phyloP scores from a whole-genome alignment of 92 coral and sea anemone genomes.

The Epizoanthus illoricatus region DNA sequence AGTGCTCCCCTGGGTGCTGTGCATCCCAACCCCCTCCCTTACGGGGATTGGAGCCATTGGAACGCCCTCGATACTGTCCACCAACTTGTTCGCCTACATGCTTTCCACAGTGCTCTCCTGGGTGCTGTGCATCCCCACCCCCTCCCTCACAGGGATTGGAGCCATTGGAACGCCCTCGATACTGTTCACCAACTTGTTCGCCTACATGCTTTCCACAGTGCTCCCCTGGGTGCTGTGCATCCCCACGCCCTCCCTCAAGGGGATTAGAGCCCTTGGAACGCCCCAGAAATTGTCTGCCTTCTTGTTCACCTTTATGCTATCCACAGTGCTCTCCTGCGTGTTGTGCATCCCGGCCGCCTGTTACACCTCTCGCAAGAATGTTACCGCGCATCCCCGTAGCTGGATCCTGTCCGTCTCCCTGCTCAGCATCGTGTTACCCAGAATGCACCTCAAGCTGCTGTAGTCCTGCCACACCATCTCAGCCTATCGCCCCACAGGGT shows the following conservation, averaged over 20 bases:
- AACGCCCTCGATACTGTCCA: background rate
- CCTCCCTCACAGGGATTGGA: background rate
- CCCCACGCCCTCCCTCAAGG: background rate
- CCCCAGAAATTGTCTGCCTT: background rate
- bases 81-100: background rate
- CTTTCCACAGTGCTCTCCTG: background rate
- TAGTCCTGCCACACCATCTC: too few species aligned
- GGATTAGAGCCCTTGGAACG: background rate
- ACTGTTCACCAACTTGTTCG: background rate
- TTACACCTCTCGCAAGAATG: background rate
- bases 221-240: background rate
- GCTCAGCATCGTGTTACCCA: background rate
- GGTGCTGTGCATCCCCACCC: background rate
- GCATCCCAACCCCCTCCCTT: background rate
- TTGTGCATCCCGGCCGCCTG: background rate
- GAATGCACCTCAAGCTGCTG: background rate
- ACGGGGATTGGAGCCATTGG: background rate
- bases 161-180: slow-evolving; percentile 1
- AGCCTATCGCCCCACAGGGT: background rate
- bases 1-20: too few species aligned
- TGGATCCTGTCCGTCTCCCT: background rate
- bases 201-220: slow-evolving; percentile 13
- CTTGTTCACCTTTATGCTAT: background rate
- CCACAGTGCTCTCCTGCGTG: background rate
- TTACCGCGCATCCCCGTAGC: too few species aligned